Base-by-base conservation (phyloP, 2,113 vertebrate genomes). In the Crocuta crocuta region DNA sequence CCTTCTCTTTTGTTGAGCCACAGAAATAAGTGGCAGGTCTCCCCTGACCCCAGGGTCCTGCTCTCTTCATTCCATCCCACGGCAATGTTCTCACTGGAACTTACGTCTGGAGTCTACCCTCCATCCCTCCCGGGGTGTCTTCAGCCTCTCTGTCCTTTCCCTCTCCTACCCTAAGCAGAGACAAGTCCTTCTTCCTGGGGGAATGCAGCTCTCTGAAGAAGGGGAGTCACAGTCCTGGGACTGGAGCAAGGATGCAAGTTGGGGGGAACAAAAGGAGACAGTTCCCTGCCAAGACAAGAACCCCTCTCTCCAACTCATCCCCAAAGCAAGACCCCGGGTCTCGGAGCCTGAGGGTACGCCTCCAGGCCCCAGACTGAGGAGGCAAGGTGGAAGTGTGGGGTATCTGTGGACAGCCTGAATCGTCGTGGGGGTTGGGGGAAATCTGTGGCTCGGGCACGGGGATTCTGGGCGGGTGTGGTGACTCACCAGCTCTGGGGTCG, bases 401-500 rank as follows among this genome's bases (percentile, higher is more conserved):
- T 74, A 7, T 43, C 83, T 58, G 23, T 21, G 66, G 33, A 43
- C 89, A 79, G 53, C 39, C 19, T 45, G 58, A 23, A 23, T 91
- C 39, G 26, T 48, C 33, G 48, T 35, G 78, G 23, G 80, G n/a
- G 33, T 28, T 12, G 26, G 33, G 82, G 61, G 5, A 26, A 61
- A 39, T 87, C 93, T 45, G 63, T 19, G 92, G 70, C 68, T 81
- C 13, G 11, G 48, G 50, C 87, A 33, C 53, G 17, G 68, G 70
- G 84, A 81, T 68, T 65, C 61, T 1, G 63, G 78, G 68, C 9
- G 76, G 78, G 48, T 16, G 74, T 7, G 28, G 95, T 81, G 95
- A 99, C 99, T 99, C 99, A 99, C 99, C 99, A 99, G 98, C 99
- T 99, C 96, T 99, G 98, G 48, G 99, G 98, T 87, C 99, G 98